These are phyloP conservation scores for Ectemnius continuus DNA, from an alignment of 2,888 invertebrate species.

Conservation along the genomic window DNA sequence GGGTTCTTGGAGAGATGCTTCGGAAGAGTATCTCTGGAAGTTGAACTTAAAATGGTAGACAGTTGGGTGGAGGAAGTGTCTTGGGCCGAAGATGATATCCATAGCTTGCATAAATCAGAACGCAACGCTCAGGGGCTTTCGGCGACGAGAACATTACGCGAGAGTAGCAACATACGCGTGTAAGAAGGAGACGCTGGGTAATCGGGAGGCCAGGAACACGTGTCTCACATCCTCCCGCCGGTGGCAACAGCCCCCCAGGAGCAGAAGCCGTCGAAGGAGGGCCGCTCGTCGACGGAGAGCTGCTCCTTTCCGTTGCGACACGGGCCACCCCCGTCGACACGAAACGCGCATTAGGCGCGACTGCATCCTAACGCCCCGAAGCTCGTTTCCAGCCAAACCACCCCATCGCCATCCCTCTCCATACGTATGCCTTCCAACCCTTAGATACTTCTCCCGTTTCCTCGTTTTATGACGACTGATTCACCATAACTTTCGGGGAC, in stretches of 20 bases:
- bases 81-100: slow-evolving; percentile 21
- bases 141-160: slow-evolving; percentile 62
- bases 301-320: slow-evolving; percentile 61
- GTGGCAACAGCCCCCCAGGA: slow-evolving; percentile 22
- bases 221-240: slow-evolving; percentile 61
- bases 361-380: slow-evolving; percentile 67
- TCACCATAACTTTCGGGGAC: slow-evolving; percentile 22
- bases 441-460: slow-evolving; percentile 27
- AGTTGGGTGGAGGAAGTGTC: no score
- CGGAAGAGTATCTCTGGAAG: no score
- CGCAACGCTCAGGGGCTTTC: slow-evolving; percentile 50
- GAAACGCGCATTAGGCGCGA: slow-evolving; percentile 76
- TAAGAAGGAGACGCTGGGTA: slow-evolving; percentile 70
- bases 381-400: slow-evolving; percentile 42
- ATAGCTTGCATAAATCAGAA: slow-evolving; percentile 49
- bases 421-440: background rate
- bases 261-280: slow-evolving; percentile 43
- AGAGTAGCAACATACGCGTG: slow-evolving; percentile 65
- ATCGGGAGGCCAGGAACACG: slow-evolving; percentile 73
- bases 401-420: slow-evolving; percentile 4
- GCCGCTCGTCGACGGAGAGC: slow-evolving; percentile 48
- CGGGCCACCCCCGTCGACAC: slow-evolving; percentile 70
- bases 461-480: slow-evolving; percentile 54
- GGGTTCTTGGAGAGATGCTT: no score
- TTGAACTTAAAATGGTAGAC: no score